phyloP scores from a whole-genome alignment of 2,113 vertebrate genomes.

The Caranx ignobilis region DNA sequence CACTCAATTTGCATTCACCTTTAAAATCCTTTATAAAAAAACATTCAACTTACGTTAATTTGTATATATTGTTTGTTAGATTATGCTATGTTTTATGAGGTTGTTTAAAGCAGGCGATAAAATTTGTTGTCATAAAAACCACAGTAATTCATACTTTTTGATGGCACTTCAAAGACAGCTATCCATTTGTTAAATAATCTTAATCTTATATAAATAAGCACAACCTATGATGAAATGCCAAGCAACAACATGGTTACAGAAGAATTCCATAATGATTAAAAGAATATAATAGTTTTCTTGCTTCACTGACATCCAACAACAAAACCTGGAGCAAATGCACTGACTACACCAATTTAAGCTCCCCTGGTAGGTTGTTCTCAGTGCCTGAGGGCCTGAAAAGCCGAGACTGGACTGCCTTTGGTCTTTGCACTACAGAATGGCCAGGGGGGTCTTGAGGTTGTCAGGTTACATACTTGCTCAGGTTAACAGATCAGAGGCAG shows the following conservation, averaged over 20 bases:
- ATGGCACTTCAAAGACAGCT: too few relatives aligned
- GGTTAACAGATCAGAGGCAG: slow-evolving; percentile 52
- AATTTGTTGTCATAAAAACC: neutral
- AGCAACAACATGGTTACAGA: neutral
- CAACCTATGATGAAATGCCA: neutral
- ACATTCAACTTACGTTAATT: neutral
- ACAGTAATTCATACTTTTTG: too few relatives aligned
- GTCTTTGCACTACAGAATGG: slow-evolving; percentile 48
- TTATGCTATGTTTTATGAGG: neutral
- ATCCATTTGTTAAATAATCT: neutral
- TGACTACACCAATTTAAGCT: slow-evolving; percentile 33
- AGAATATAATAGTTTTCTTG: neutral
- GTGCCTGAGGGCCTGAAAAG: slow-evolving; percentile 45
- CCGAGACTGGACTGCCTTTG: slow-evolving; percentile 42
- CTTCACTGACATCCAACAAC: neutral
- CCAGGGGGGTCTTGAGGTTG: slow-evolving; percentile 32
- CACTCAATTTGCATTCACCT: neutral
- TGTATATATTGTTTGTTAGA: neutral
- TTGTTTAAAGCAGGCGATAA: neutral
- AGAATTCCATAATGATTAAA: neutral
- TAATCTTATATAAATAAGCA: neutral
- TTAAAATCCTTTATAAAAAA: neutral
- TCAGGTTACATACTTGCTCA: slow-evolving; percentile 34
- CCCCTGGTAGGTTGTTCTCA: slow-evolving; percentile 28
- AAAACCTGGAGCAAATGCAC: neutral